These are phyloP conservation scores for Atherix ibis DNA, from an alignment of 2,888 invertebrate genomes.

Conservation along the genomic window DNA sequence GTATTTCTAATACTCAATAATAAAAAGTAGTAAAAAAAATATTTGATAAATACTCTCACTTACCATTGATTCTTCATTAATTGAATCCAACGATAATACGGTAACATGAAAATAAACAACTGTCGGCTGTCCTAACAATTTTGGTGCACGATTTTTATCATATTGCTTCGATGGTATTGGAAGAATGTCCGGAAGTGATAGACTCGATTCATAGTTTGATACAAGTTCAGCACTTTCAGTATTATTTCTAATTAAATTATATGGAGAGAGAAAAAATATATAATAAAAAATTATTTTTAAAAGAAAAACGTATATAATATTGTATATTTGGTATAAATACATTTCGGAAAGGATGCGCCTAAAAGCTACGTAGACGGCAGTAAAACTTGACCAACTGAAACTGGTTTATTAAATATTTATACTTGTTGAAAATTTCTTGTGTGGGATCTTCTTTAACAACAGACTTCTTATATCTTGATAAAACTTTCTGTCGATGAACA, in stretches of 20 bases:
- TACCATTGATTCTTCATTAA: constrained; percentile 91
- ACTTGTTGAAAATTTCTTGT: too few species aligned
- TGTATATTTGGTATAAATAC: too few species aligned
- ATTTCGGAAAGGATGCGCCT: too few species aligned
- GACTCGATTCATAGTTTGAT: constrained; percentile 40
- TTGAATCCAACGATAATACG: constrained; percentile 80
- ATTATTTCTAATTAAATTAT: constrained; percentile 24
- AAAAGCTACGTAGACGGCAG: too few species aligned
- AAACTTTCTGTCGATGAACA: too few species aligned
- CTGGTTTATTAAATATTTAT: too few species aligned
- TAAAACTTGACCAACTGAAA: too few species aligned
- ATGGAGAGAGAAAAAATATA: too few species aligned
- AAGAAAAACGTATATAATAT: too few species aligned
- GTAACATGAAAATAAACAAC: constrained; percentile 84
- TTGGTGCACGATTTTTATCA: constrained; percentile 80
- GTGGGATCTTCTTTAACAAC: too few species aligned
- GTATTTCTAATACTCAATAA: neutral
- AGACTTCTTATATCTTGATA: too few species aligned
- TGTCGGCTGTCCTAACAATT: constrained; percentile 69
- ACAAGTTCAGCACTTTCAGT: constrained; percentile 32
- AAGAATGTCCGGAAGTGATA: constrained; percentile 70
- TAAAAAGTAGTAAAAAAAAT: neutral
- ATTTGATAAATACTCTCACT: neutral
- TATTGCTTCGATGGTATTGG: constrained; percentile 73
- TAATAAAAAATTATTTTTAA: too few species aligned